Percentiles rank a stretch among this genome's conserved stretches.
Evolutionary conservation across 2,888 invertebrate species (phyloP).

Genomic region (Megamerina dolium): DNA sequence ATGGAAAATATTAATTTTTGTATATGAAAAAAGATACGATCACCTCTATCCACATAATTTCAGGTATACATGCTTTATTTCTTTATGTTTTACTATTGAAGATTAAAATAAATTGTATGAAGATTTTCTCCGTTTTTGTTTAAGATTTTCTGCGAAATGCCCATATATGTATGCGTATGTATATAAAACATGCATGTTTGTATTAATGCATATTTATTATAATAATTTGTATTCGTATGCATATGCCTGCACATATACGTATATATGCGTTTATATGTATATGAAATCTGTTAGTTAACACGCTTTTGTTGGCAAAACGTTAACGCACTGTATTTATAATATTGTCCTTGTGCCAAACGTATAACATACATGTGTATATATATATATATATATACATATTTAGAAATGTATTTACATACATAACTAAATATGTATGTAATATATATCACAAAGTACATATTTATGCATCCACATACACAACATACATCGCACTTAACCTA

Average conservation of each 20-base stretch:
- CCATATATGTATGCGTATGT: too few relatives aligned
- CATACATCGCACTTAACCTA: not conserved
- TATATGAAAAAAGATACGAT: too few relatives aligned
- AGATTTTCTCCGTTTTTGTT: too few relatives aligned
- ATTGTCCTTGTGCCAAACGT: conserved; percentile 6
- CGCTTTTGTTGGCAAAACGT: not conserved
- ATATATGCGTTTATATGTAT: not conserved
- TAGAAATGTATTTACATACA: not conserved
- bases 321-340: not conserved
- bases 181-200: too few relatives aligned
- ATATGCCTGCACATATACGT: not conserved
- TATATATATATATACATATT: conserved; percentile 1
- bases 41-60: too few relatives aligned
- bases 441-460: conserved; percentile 2
- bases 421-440: conserved; percentile 4
- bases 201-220: too few relatives aligned
- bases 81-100: too few relatives aligned
- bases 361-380: conserved; percentile 1
- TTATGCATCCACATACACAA: conserved; percentile 1
- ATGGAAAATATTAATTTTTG: too few relatives aligned
- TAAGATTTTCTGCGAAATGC: too few relatives aligned
- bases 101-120: too few relatives aligned
- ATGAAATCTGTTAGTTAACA: not conserved
- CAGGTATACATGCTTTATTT: too few relatives aligned
- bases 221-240: too few relatives aligned